These are phyloP conservation scores for Atta colombica DNA, from an alignment of 1,140 invertebrate genomes.

Conservation along the genomic window DNA sequence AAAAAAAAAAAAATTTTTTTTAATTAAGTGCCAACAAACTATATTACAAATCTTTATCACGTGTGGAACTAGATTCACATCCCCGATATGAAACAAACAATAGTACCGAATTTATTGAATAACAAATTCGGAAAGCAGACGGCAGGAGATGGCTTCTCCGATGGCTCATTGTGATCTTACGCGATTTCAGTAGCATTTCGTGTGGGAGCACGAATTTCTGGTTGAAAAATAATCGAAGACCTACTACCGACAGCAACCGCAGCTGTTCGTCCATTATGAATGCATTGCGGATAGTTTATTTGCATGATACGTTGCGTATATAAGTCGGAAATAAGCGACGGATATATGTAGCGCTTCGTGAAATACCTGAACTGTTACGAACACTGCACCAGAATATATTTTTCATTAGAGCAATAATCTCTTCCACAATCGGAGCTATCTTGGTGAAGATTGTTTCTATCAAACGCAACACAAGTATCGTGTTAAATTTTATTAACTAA, in stretches of 20 bases:
- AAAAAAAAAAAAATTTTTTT: too few relatives aligned
- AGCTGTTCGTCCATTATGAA: conserved; percentile 26
- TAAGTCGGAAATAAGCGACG: conserved; percentile 10
- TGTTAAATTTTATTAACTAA: neutral
- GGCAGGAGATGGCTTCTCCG: neutral
- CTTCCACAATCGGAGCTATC: neutral
- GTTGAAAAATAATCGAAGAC: conserved; percentile 22
- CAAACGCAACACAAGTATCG: neutral
- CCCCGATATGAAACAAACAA: neutral
- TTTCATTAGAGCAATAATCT: conserved; percentile 42
- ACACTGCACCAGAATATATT: neutral
- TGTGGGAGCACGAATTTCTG: conserved; percentile 5
- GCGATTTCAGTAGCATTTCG: neutral
- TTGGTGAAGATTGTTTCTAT: conserved; percentile 3
- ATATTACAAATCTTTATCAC: neutral
- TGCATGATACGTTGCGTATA: neutral
- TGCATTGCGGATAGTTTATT: conserved; percentile 13
- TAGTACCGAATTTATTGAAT: neutral
- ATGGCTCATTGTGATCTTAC: conserved; percentile 3
- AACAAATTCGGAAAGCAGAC: neutral
- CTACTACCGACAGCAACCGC: neutral
- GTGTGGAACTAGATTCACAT: neutral
- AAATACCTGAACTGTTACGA: conserved; percentile 25
- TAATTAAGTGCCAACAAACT: neutral
- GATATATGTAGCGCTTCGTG: conserved; percentile 6